Base-by-base conservation (phyloP, 2,113 vertebrate genomes). In the Symphodus melops region DNA sequence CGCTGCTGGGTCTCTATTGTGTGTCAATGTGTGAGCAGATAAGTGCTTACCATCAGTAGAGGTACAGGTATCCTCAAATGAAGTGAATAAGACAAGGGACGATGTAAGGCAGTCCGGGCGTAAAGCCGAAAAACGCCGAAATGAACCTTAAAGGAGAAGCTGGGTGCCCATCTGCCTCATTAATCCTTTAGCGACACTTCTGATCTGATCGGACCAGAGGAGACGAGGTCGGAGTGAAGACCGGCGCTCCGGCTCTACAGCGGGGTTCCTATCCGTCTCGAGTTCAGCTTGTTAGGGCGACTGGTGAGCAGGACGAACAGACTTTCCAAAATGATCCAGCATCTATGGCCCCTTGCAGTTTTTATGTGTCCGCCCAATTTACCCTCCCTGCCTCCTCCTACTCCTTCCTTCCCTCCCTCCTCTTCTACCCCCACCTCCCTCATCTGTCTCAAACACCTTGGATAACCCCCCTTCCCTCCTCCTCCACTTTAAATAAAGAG, bases 311-410 rank as follows among this genome's bases (percentile, higher is more conserved):
- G 61, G 64, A 75, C 85, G 77, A 37, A 48, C 76, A 82, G 82
- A 86, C 87, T 90, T 83, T 79, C 70, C 89, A 86, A 91, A 91
- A 92, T 94, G 94, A 91, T 93, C 91, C 80, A 88, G 89, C 92
- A 93, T 93, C 91, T 88, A 79, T 76, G 83, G 84, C 79, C 88
- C 80, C 84, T 78, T 78, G 88, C 90, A 87, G 89, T 92, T 94
- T 94, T 94, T 94, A 93, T 94, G 92, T 88, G 90, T 92, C 92
- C 94, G 92, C 93, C 93, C 92, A 90, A 88, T 91, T 90, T 85
- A 84, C 84, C 78, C 84, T 83, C 76, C 75, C 68, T 85, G 79
- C 92, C 90, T 89, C 87, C 85, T 88, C 86, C 80, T 68, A 79
- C 75, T 59, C 67, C 61, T 52, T 44, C 76, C 65, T 23, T 48